Evolutionary conservation across 1,140 invertebrate genomes (phyloP).

Genomic region (Saxidomus purpurata): DNA sequence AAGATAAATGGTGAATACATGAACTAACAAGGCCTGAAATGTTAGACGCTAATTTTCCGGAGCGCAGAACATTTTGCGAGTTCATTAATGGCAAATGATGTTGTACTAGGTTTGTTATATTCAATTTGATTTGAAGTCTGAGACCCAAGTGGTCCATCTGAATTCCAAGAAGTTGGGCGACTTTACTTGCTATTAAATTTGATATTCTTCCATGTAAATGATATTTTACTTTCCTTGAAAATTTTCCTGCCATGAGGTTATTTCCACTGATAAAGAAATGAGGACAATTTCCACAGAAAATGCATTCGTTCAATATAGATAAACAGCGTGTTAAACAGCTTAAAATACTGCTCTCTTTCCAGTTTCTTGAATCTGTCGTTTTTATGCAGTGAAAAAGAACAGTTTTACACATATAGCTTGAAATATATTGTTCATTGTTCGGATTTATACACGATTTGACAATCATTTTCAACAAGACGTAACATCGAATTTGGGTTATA

Average conservation of each 20-base stretch:
- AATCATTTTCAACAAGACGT: constrained; percentile 43
- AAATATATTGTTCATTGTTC: background rate
- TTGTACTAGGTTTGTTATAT: background rate
- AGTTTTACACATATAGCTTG: constrained; percentile 46
- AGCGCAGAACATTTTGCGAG: background rate
- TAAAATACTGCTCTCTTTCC: constrained; percentile 8
- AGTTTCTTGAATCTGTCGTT: background rate
- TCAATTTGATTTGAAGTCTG: background rate
- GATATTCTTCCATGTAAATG: background rate
- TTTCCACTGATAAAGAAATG: background rate
- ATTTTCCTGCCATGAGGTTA: background rate
- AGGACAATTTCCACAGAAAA: background rate
- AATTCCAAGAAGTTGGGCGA: background rate
- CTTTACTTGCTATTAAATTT: background rate
- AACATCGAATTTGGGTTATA: constrained; percentile 1
- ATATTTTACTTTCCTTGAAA: background rate
- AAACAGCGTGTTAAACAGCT: background rate
- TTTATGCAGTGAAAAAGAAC: constrained; percentile 14
- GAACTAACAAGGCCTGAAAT: background rate
- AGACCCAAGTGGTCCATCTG: background rate
- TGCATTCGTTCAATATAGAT: background rate
- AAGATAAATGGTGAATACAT: background rate
- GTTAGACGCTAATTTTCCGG: background rate
- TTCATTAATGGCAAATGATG: background rate
- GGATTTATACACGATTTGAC: constrained; percentile 1